Base-by-base conservation (phyloP, 2,888 invertebrate genomes). In the Acleris emargana region DNA sequence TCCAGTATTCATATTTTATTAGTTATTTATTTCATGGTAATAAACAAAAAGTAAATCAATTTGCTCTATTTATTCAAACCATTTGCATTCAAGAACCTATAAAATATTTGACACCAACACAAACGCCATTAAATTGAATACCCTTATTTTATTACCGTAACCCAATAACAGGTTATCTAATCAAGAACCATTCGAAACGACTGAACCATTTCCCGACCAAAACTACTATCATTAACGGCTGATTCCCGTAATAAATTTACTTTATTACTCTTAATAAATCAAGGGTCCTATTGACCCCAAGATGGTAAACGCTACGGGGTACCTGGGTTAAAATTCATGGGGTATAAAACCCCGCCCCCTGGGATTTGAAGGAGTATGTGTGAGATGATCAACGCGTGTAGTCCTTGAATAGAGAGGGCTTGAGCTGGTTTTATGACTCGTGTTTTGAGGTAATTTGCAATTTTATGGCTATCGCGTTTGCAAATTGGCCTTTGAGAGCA, bases 221-320 rank as follows among this genome's bases (percentile, higher is more conserved):
- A 50, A 54, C n/a, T 28, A 22, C 64, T 47, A 17, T 66, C 73
- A 74, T 81, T 81, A 81, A 76, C 75, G 71, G 58, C 70, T 68
- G 64, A 75, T 77, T 78, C 77, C 78, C 73, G 73, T 76, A 78
- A 73, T 81, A 80, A 82, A 83, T 77, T 80, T 78, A 70, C 69
- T 80, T 82, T 82, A 82, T 79, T 72, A 72, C 79, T 72, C 71
- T 72, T 64, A 17, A 78, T 82, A 81, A 82, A 82, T 82, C 79
- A 80, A 71, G 71, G 79, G 78, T 76, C 71, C 71, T 67, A 75
- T 77, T 73, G 73, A 74, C 71, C 73, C 68, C 62, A 67, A 49
- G 59, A 66, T 58, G 57, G 67, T 72, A 68, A 70, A 63, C 66
- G 68, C 54, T 53, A 50, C 55, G 45, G 45, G 47, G 68, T 68